These are phyloP conservation scores for Lathronympha strigana DNA, from an alignment of 2,888 invertebrate genomes.

Conservation along the genomic window DNA sequence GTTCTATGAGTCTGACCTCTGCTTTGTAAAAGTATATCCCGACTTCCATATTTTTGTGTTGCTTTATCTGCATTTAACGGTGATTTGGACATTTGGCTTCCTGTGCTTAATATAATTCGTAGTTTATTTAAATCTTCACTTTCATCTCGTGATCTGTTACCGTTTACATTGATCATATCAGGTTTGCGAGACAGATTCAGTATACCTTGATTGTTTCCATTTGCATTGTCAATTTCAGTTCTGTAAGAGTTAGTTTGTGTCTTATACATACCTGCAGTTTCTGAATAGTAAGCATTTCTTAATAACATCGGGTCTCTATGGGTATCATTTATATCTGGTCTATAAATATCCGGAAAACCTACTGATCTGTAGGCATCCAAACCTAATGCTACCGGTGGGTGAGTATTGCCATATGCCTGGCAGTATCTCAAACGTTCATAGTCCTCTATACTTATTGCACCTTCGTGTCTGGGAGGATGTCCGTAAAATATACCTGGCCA, in stretches of 20 bases:
- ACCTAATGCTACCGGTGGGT: background rate
- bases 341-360: background rate
- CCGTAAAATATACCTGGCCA: background rate
- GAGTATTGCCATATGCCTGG: background rate
- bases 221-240: background rate
- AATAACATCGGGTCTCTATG: background rate
- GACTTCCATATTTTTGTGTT: background rate
- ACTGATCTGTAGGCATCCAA: background rate
- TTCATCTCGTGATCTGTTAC: background rate
- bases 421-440: background rate
- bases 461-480: background rate
- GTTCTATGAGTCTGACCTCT: background rate
- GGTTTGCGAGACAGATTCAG: background rate
- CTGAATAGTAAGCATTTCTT: slow-evolving; percentile 5
- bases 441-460: background rate
- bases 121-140: background rate
- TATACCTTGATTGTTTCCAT: background rate
- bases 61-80: background rate
- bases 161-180: background rate
- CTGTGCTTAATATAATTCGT: background rate
- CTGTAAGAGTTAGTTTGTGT: background rate
- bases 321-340: background rate
- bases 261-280: no score
- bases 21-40: background rate
- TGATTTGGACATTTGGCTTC: background rate